Evolutionary conservation across 1,140 invertebrate genomes (phyloP), one percentile per base, ranked within the genome.

Genomic region (Theocolax elegans): DNA sequence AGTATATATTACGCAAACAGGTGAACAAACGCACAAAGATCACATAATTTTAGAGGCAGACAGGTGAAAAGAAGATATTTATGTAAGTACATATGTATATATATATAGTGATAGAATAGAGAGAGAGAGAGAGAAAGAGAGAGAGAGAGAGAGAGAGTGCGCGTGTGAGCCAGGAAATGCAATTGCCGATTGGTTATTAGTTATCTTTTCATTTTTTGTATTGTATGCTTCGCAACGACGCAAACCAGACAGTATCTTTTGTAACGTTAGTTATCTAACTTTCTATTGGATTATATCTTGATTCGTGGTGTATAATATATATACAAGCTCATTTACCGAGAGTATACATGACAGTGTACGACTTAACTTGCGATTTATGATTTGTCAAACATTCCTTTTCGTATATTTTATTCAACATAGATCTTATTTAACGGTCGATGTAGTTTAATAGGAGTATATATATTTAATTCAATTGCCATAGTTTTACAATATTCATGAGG

Each of bases 231-330:
- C 17, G 29, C 19, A 64, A 51, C 8, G 40, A 65, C 54, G 63
- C 62, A 29, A 71, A 66, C 62, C 69, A 65, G 54, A 71, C 69
- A 71, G 62, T 71, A 59, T 66, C 38, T 59, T 44, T 40, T 63
- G 7, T 25, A 35, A 35, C 31, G 10, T 10, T n/a, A n/a, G n/a
- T n/a, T 9, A 10, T 44, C n/a, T 8, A 17, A 29, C 17, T 40
- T 17, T 58, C 46, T 23, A 8, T 59, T 19, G 1, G n/a, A 3
- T 29, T 56, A 6, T 35, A 17, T 62, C 7, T 62, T 25, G 0
- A 27, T 46, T 23, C 6, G 38, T 62, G 46, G 17, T 49, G n/a
- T 17, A 44, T 19, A 21, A 19, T 46, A 12, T 44, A 1, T 23
- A 59, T 17, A n/a, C n/a, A n/a, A n/a, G n/a, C n/a, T n/a, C n/a